Base-by-base conservation (phyloP, 2,113 vertebrate species). In the Carlito syrichta region DNA sequence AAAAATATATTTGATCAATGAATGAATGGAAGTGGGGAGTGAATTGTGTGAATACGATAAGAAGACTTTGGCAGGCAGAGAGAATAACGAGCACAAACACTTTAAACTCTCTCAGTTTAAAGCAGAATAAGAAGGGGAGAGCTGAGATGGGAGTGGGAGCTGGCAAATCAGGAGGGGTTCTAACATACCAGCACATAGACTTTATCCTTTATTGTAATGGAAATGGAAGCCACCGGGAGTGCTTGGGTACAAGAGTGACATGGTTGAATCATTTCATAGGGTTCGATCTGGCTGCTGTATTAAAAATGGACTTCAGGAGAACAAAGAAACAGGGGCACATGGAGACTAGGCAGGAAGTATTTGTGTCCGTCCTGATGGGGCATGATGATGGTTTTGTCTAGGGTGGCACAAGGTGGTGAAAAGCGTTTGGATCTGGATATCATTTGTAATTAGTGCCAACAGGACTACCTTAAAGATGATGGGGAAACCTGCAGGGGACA, bases 141-240 rank as follows among this genome's bases (percentile, higher is more conserved):
- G 3, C 3, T 30, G 25, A 63, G 56, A 43, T 16, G 35, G 4
- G 32, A 1, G 3, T 45, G 4, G 25, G 3, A 0, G 7, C 16
- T 38, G 43, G 32, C 25, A 73, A 86, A 45, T 60, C 8, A 19
- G 5, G 10, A 30, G 10, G 32, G 8, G n/a, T n/a, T 78, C 17
- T 71, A 30, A 4, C 0, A 0, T 30, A 19, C 7, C 43, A 6
- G 16, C 8, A 8, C 8, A 22, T 48, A 10, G 23, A 58, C 3
- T 91, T 35, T 27, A 3, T 5, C 16, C 3, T 87, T 50, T 54
- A 54, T 7, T 14, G 10, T 68, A 63, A 50, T 22, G 38, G 38
- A 68, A 43, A 83, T 1, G 0, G 40, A 11, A 87, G 12, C 22
- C 12, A 52, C 6, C 35, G 20, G 1, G 1, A 92, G 13, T 76